phyloP scores from a whole-genome alignment of 2,888 invertebrate genomes.

The Rhingia rostrata region DNA sequence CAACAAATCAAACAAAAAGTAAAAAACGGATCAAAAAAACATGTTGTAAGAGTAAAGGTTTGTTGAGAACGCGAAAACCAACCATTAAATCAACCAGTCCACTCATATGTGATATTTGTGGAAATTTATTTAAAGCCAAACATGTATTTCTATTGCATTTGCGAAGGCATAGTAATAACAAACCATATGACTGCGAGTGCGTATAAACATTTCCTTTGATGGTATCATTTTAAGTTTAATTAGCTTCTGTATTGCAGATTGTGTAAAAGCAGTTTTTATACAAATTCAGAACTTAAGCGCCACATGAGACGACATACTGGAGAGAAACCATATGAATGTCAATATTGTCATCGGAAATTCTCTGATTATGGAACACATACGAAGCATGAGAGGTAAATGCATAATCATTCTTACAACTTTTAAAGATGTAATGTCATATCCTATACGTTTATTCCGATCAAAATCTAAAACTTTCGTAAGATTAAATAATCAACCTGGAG shows the following conservation, averaged over 20 bases:
- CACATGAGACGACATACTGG: constrained; percentile 68
- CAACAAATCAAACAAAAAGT: not conserved
- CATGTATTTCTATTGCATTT: constrained; percentile 40
- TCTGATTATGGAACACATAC: constrained; percentile 51
- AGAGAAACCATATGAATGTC: constrained; percentile 63
- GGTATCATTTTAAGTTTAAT: not conserved
- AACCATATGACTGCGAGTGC: constrained; percentile 65
- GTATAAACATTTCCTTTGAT: not conserved
- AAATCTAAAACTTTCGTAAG: too few relatives aligned
- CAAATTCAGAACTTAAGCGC: constrained; percentile 53
- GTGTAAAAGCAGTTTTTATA: constrained; percentile 52
- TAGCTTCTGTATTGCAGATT: constrained; percentile 23
- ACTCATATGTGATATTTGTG: constrained; percentile 54
- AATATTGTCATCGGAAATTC: constrained; percentile 59
- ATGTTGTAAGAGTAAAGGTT: not conserved
- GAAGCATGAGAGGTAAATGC: constrained; percentile 55
- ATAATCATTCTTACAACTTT: not conserved
- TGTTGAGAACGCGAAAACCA: not conserved
- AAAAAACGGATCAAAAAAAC: constrained; percentile 16
- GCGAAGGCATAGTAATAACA: constrained; percentile 54
- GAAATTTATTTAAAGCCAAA: constrained; percentile 44
- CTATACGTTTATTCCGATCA: not conserved
- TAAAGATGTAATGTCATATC: too few relatives aligned
- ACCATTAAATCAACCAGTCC: not conserved
- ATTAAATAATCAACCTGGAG: too few relatives aligned